phyloP scores from a whole-genome alignment of 2,888 invertebrate genomes.

The Ernsta delagoae region DNA sequence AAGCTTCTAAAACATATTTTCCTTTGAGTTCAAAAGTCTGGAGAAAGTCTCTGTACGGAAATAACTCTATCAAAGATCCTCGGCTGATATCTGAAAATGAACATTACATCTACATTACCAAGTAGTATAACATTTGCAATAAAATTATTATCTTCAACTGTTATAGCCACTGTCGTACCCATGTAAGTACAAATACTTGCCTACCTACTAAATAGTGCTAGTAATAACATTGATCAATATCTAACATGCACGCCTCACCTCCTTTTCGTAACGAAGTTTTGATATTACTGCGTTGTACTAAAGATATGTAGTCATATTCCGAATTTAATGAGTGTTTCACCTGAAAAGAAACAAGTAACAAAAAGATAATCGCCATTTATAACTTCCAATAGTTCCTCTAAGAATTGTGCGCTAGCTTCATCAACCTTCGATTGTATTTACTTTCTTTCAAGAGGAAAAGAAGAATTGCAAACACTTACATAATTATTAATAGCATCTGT shows the following conservation, averaged over 20 bases:
- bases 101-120: no score
- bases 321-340: constrained; percentile 19
- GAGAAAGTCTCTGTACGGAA: constrained; percentile 89
- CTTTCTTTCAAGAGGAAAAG: background rate
- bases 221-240: constrained; percentile 38
- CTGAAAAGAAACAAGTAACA: constrained; percentile 13
- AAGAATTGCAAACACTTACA: constrained; percentile 28
- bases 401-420: background rate
- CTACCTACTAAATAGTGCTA: no score
- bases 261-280: constrained; percentile 84
- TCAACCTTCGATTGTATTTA: background rate
- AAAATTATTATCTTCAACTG: no score
- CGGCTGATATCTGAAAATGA: constrained; percentile 84
- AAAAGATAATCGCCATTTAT: background rate
- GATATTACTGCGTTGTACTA: constrained; percentile 86
- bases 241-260: constrained; percentile 58
- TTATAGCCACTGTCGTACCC: no score
- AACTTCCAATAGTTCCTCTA: no score
- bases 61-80: constrained; percentile 86
- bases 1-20: constrained; percentile 79
- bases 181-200: no score
- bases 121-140: no score
- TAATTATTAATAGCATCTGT: constrained; percentile 86
- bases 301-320: constrained; percentile 42
- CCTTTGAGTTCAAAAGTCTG: constrained; percentile 87